A percentile compares a stretch with the other conserved stretches of the same genome.
Evolutionary conservation across 2,797 vertebrate species (phyloP).

Genomic region (Cryptoblepharus egeriae): DNA sequence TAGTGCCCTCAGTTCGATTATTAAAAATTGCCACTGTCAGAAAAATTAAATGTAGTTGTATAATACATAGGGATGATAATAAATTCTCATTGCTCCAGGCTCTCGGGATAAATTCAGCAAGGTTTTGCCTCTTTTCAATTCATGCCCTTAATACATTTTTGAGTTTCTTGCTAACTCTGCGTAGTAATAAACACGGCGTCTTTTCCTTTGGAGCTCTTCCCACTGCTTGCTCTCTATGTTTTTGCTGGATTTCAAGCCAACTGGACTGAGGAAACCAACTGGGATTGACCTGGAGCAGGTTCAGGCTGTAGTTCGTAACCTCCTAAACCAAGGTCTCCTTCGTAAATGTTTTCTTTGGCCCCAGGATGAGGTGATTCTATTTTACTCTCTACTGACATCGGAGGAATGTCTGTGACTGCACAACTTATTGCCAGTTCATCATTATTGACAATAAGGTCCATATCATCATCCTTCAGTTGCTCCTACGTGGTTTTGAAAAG

Average conservation of each 20-base stretch:
- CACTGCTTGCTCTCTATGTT: constrained; percentile 12
- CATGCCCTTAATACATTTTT: constrained; percentile 31
- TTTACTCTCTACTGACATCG: constrained; percentile 8
- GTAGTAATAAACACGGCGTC: background rate
- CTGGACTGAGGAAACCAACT: constrained; percentile 42
- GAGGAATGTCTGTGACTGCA: constrained; percentile 13
- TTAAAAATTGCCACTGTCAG: constrained; percentile 39
- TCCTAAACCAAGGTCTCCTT: constrained; percentile 85
- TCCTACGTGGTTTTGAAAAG: constrained; percentile 70
- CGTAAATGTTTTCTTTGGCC: constrained; percentile 80
- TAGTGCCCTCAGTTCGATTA: background rate
- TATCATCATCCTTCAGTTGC: constrained; percentile 72
- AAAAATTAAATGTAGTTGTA: constrained; percentile 36
- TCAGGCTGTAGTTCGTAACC: constrained; percentile 70
- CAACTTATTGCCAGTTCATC: constrained; percentile 71
- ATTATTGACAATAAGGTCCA: constrained; percentile 73
- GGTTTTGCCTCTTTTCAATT: constrained; percentile 50
- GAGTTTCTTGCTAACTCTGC: background rate
- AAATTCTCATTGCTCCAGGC: constrained; percentile 33
- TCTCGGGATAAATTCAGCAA: constrained; percentile 41
- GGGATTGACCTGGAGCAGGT: constrained; percentile 38
- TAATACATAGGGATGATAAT: constrained; percentile 32
- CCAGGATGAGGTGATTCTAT: constrained; percentile 50
- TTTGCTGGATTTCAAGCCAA: constrained; percentile 3
- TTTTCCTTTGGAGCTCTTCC: constrained; percentile 9